phyloP scores from a whole-genome alignment of 2,888 invertebrate genomes.

The Phytoseiulus persimilis region DNA sequence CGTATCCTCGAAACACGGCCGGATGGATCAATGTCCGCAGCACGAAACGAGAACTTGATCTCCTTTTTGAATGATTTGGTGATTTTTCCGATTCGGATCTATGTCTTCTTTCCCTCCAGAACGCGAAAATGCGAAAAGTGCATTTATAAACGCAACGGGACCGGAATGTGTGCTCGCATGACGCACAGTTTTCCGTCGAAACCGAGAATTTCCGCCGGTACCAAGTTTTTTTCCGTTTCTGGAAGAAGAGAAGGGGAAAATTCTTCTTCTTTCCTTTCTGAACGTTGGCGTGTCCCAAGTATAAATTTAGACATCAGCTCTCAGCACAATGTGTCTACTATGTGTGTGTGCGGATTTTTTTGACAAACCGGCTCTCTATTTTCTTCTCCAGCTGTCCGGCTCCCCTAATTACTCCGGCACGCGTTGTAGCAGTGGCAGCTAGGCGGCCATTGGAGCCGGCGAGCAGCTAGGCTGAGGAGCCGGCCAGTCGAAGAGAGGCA shows the following conservation, averaged over 20 bases:
- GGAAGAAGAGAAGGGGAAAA: background rate
- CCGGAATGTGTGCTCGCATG: background rate
- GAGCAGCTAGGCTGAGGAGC: background rate
- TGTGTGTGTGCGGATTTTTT: background rate
- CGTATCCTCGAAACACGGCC: no score
- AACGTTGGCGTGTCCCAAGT: background rate
- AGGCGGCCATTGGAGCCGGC: background rate
- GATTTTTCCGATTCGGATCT: background rate
- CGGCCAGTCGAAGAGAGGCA: background rate
- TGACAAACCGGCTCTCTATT: conserved; percentile 5
- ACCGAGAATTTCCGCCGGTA: background rate
- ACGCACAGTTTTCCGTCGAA: background rate
- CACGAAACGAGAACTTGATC: background rate
- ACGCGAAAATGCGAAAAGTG: background rate
- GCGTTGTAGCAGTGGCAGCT: background rate
- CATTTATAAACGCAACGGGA: background rate
- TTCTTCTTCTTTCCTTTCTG: background rate
- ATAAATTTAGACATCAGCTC: conserved; percentile 5
- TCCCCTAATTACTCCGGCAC: background rate
- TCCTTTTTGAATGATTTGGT: background rate
- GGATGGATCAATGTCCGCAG: background rate
- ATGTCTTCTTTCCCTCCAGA: background rate
- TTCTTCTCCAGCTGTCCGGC: background rate
- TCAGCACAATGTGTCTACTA: conserved; percentile 5
- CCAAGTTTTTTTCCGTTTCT: background rate